Conservation (phyloP, 2,797 vertebrate species). For the Enteromius unitaeniatus region DNA sequence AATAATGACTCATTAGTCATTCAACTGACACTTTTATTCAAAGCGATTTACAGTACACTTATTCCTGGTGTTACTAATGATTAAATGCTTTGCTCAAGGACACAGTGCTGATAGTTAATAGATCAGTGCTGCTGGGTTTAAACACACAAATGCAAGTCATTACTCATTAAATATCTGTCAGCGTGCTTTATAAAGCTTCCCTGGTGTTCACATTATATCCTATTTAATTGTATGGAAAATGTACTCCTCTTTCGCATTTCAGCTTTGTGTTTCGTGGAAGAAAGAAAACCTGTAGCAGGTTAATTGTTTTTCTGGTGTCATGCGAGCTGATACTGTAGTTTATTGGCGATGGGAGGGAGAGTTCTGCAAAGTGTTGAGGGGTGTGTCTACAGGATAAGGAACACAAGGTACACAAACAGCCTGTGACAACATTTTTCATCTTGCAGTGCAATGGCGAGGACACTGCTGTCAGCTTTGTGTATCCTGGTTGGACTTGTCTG, state of each 20-base stretch:
- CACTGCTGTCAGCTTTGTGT: not conserved
- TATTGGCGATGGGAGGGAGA: not conserved
- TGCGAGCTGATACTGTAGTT: not conserved
- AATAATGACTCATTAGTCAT: not conserved
- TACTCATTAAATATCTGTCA: not conserved
- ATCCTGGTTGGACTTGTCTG: constrained; percentile 23
- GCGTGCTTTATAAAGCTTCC: not conserved
- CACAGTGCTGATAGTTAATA: constrained; percentile 8
- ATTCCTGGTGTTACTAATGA: not conserved
- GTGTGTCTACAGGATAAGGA: not conserved
- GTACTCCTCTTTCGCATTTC: not conserved
- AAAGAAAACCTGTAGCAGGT: not conserved
- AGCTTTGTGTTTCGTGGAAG: not conserved
- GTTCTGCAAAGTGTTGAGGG: not conserved
- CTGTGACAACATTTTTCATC: not conserved
- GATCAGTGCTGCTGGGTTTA: not conserved
- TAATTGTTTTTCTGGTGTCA: not conserved
- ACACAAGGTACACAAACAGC: not conserved
- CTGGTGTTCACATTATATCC: not conserved
- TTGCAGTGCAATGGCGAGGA: constrained; percentile 27
- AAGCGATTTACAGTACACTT: not conserved
- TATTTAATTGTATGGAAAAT: not conserved
- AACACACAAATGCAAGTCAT: not conserved
- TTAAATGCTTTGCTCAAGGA: not conserved
- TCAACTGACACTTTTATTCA: constrained; percentile 3